These are phyloP conservation scores for Henicopernis longicauda DNA, from an alignment of 2,113 vertebrate genomes.

Conservation along the genomic window DNA sequence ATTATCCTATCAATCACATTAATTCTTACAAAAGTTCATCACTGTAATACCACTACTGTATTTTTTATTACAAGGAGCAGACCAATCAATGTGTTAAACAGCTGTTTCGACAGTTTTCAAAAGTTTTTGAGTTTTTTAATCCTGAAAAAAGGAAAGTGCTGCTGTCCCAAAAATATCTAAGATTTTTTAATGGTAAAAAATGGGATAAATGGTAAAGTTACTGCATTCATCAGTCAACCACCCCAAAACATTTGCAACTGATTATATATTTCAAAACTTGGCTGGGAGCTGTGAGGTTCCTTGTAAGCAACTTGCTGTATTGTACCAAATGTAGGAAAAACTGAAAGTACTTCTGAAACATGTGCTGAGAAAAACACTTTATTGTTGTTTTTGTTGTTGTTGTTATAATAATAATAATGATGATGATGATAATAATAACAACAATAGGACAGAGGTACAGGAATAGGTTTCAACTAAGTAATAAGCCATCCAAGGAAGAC, in stretches of 20 bases:
- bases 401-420: background rate
- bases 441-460: background rate
- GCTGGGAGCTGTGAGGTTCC: constrained; percentile 35
- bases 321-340: constrained; percentile 19
- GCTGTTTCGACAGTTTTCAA: background rate
- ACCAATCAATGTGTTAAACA: background rate
- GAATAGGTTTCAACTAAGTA: background rate
- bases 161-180: constrained; percentile 29
- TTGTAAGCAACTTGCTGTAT: constrained; percentile 13
- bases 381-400: background rate
- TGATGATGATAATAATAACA: background rate
- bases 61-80: background rate
- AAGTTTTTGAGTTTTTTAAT: background rate
- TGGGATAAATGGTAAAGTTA: constrained; percentile 58
- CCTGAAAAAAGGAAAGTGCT: background rate
- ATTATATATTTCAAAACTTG: constrained; percentile 64
- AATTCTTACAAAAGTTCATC: background rate
- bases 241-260: constrained; percentile 75
- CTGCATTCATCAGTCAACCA: constrained; percentile 62
- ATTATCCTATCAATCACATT: background rate
- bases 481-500: background rate
- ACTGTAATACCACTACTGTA: background rate
- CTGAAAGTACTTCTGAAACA: constrained; percentile 37
- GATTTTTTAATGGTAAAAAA: constrained; percentile 58
- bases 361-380: background rate